These are phyloP conservation scores for Carassius carassius DNA, from an alignment of 2,113 vertebrate genomes.

Conservation along the genomic window DNA sequence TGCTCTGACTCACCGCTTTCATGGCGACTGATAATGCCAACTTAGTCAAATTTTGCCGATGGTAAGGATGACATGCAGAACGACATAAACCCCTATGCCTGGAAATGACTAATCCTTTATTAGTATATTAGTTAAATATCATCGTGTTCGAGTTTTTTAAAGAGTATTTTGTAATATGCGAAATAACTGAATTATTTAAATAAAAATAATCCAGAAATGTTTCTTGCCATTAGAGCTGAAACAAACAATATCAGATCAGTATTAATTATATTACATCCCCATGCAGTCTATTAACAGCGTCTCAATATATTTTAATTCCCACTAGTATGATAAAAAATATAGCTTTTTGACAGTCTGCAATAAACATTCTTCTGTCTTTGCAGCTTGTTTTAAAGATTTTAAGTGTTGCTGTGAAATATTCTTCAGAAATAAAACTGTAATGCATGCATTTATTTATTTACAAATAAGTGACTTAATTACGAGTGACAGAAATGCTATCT, in stretches of 20 bases:
- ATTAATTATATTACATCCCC: background rate
- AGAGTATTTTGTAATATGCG: background rate
- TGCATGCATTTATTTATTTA: background rate
- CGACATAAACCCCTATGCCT: too few species aligned
- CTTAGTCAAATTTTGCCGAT: background rate
- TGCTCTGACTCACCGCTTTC: constrained; percentile 1
- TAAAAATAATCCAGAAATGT: background rate
- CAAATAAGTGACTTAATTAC: background rate
- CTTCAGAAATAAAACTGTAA: background rate
- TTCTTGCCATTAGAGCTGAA: background rate
- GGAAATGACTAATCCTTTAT: background rate
- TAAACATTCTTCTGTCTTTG: background rate
- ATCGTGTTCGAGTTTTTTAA: background rate
- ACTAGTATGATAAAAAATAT: background rate
- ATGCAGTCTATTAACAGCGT: constrained; percentile 6
- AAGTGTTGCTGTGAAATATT: background rate
- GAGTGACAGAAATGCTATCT: too few species aligned
- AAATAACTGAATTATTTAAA: background rate
- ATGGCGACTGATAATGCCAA: constrained; percentile 29
- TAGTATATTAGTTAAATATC: background rate
- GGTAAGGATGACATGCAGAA: background rate
- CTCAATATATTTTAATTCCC: background rate
- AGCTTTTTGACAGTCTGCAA: background rate
- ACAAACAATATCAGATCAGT: background rate
- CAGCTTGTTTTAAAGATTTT: background rate